Conservation (phyloP, 2,888 invertebrate genomes). For the Ophion obscuratus region DNA sequence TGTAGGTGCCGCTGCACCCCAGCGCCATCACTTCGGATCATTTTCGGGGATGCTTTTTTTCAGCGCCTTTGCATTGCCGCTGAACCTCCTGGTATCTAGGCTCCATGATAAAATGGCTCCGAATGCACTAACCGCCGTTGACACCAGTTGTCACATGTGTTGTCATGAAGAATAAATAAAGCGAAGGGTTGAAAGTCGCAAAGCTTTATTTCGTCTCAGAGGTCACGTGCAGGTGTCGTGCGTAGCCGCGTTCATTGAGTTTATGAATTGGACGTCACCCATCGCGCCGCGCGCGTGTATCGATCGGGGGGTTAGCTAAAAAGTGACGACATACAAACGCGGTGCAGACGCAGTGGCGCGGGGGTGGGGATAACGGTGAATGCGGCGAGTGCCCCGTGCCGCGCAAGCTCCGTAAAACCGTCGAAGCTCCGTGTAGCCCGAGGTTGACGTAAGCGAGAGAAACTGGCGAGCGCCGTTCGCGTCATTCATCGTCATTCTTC, state of each 20-base stretch:
- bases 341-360: not conserved
- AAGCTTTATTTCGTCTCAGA: not conserved
- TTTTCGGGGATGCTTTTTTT: no score
- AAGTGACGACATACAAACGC: not conserved
- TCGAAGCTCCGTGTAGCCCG: conserved; percentile 51
- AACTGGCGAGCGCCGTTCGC: conserved; percentile 6
- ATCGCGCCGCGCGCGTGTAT: not conserved
- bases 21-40: no score
- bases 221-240: not conserved
- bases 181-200: no score
- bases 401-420: conserved; percentile 50
- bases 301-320: conserved; percentile 22
- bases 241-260: not conserved
- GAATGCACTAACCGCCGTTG: no score
- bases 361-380: conserved; percentile 28
- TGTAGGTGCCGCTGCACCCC: no score
- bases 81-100: no score
- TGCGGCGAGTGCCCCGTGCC: conserved; percentile 1
- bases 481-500: conserved; percentile 22
- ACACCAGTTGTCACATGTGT: no score
- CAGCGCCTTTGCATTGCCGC: no score
- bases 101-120: no score
- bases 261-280: not conserved
- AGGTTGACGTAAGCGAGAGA: conserved; percentile 44
- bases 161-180: no score